Evolutionary conservation across 2,888 invertebrate genomes (phyloP).

Genomic region (Cantharis nigra): DNA sequence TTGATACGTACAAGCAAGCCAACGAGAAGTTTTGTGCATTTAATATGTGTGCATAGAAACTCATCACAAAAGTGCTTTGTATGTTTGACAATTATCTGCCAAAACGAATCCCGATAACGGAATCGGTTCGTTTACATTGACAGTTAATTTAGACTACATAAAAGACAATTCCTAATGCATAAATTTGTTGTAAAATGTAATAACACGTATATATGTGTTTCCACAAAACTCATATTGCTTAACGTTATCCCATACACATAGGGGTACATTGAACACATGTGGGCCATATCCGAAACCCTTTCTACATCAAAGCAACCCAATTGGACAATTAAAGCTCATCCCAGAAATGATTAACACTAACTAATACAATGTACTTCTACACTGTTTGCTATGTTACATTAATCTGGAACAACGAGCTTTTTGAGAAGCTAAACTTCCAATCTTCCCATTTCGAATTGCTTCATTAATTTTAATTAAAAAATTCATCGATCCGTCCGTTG

Average conservation of each 20-base stretch:
- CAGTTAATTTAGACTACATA: constrained; percentile 26
- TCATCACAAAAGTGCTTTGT: constrained; percentile 15
- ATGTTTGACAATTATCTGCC: constrained; percentile 10
- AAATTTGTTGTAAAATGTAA: neutral
- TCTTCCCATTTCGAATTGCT: neutral
- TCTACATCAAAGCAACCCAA: constrained; percentile 30
- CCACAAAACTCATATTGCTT: neutral
- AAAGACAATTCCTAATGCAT: constrained; percentile 13
- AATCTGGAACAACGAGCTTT: neutral
- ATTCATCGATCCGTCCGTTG: neutral
- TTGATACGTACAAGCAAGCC: constrained; percentile 5
- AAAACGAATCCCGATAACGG: constrained; percentile 17
- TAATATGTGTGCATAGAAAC: constrained; percentile 6
- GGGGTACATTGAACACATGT: constrained; percentile 19
- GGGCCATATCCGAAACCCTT: constrained; percentile 26
- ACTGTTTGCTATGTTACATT: neutral
- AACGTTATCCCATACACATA: neutral
- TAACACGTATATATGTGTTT: neutral
- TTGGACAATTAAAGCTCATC: constrained; percentile 33
- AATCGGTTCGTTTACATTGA: constrained; percentile 17
- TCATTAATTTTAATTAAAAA: neutral
- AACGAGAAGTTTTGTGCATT: constrained; percentile 10
- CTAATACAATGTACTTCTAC: neutral
- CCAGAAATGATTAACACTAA: constrained; percentile 5
- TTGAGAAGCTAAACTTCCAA: neutral